Evolutionary conservation across 2,888 invertebrate genomes (phyloP), one percentile per base, ranked within the genome.

Genomic region (Bedellia somnulentella): DNA sequence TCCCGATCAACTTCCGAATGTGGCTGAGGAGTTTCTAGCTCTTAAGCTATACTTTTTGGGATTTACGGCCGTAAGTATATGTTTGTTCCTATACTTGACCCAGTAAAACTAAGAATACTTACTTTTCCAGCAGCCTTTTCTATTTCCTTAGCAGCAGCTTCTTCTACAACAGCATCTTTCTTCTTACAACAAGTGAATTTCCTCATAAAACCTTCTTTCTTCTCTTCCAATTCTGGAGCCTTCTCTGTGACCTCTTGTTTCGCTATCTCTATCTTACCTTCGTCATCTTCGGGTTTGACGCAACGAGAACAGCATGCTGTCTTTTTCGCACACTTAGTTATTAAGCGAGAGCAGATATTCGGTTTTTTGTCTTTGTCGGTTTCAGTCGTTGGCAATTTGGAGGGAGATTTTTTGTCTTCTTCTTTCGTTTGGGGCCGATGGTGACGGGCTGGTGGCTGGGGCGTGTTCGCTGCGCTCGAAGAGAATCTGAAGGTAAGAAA

Each of bases 291-390:
- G 2, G 49, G 49, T 37, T 63, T 67, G 13, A 55, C 45, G 36
- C 75, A 80, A 38, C 71, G 70, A n/a, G 76, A 57, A 37, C 80
- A 80, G 37, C 79, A 73, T 38, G 62, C 64, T 5, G 47, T 42
- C 33, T 61, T 66, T 12, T 13, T 24, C 2, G 30, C 33, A 35
- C 71, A 73, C 39, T 73, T 73, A 2, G 60, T 60, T 46, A 70
- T 54, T 5, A 73, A 46, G 8, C 73, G 44, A 17, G 51, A 47
- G 37, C 73, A 66, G 32, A 73, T 57, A 46, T 67, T 73, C 0
- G 57, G 57, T 24, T 46, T 49, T 41, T 61, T 64, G 2, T 42
- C 34, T 3, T 44, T 39, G 2, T 48, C 41, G 10, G 41, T 43
- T 31, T 46, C 42, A 4, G 44, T 37, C 6, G 40, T 32, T 24